Evolutionary conservation across 1,140 invertebrate species (phyloP).

Genomic region (Centruroides sculpturatus): DNA sequence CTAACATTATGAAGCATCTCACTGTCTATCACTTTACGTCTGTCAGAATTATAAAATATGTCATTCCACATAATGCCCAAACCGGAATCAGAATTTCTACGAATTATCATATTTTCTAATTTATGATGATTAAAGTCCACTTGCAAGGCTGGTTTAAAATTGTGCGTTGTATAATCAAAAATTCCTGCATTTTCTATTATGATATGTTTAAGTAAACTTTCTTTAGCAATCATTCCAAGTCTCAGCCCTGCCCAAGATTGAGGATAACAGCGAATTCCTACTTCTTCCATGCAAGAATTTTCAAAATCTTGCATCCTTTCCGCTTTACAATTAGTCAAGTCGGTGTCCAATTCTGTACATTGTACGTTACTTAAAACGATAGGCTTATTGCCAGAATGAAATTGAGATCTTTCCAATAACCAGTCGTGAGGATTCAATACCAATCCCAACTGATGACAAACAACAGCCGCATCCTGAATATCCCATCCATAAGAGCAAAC

Average conservation of each 20-base stretch:
- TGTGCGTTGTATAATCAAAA: slow-evolving; percentile 77
- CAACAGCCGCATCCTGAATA: slow-evolving; percentile 74
- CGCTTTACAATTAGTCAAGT: slow-evolving; percentile 72
- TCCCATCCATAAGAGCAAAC: slow-evolving; percentile 96
- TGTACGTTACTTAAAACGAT: slow-evolving; percentile 57
- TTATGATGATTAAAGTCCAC: slow-evolving; percentile 91
- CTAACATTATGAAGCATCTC: slow-evolving; percentile 73
- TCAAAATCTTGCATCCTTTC: slow-evolving; percentile 59
- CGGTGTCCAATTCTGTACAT: slow-evolving; percentile 81
- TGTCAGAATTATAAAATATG: slow-evolving; percentile 60
- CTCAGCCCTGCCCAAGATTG: slow-evolving; percentile 84
- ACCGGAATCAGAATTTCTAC: slow-evolving; percentile 72
- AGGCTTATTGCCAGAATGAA: slow-evolving; percentile 3
- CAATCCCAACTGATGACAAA: slow-evolving; percentile 87
- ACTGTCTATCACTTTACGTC: slow-evolving; percentile 70
- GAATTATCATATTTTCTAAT: slow-evolving; percentile 62
- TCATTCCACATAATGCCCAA: slow-evolving; percentile 77
- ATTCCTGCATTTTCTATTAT: slow-evolving; percentile 83
- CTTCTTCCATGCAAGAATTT: slow-evolving; percentile 78
- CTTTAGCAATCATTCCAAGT: slow-evolving; percentile 69
- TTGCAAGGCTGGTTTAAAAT: slow-evolving; percentile 81
- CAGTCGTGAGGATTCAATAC: slow-evolving; percentile 86
- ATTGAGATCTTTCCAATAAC: slow-evolving; percentile 47
- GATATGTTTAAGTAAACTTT: slow-evolving; percentile 72
- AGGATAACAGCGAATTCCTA: slow-evolving; percentile 73